phyloP scores from a whole-genome alignment of 2,113 vertebrate genomes.

The Uria aalge region DNA sequence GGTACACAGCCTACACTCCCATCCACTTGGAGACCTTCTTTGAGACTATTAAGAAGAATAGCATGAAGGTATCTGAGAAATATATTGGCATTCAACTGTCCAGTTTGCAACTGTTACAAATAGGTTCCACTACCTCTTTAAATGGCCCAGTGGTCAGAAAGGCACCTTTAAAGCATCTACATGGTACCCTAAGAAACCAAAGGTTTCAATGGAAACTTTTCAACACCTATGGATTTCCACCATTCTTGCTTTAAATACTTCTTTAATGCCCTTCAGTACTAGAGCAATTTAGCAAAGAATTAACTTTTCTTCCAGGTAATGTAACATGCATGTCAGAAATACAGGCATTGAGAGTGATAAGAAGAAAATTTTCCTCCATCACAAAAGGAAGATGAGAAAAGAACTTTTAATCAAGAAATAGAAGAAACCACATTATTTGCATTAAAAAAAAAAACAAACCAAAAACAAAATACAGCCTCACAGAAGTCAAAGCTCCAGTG shows the following conservation, averaged over 20 bases:
- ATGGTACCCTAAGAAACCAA: not conserved
- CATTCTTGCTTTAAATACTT: not conserved
- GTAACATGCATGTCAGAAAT: not conserved
- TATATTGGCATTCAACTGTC: not conserved
- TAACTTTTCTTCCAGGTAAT: not conserved
- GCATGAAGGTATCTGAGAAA: not conserved
- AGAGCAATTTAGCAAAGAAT: not conserved
- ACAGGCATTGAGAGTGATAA: not conserved
- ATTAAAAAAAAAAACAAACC: not conserved
- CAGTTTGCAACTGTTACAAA: not conserved
- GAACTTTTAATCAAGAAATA: not conserved
- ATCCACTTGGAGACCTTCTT: not conserved
- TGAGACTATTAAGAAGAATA: not conserved
- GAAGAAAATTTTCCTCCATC: not conserved
- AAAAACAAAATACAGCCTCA: not conserved
- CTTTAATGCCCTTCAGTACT: not conserved
- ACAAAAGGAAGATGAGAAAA: constrained; percentile 6
- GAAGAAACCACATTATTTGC: not conserved
- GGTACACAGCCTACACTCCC: not conserved
- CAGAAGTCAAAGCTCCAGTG: not conserved
- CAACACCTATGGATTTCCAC: not conserved
- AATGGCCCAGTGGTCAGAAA: not conserved
- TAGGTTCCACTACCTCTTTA: not conserved
- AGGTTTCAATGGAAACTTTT: not conserved
- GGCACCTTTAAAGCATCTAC: not conserved